Evolutionary conservation across 2,113 vertebrate species (phyloP).

Genomic region (Cephalopterus ornatus): DNA sequence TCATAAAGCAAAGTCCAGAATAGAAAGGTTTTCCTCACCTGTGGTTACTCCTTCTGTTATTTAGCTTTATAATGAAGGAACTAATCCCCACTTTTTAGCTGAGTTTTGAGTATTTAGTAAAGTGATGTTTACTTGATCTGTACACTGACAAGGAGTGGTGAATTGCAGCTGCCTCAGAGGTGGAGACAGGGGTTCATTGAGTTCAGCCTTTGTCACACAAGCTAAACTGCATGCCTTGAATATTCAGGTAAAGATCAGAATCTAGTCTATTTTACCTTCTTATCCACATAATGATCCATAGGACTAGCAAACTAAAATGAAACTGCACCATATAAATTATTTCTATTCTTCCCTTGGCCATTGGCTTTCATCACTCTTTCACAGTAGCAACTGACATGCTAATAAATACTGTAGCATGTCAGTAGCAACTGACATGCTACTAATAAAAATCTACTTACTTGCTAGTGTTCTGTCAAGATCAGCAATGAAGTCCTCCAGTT

Average conservation of each 20-base stretch:
- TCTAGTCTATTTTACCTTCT: not conserved
- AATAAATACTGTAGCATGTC: too few relatives aligned
- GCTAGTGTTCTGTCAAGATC: slow-evolving; percentile 94
- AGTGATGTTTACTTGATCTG: not conserved
- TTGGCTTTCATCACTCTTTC: not conserved
- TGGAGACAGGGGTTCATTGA: not conserved
- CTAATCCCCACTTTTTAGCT: not conserved
- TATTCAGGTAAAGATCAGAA: not conserved
- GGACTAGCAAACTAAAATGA: not conserved
- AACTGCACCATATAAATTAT: not conserved
- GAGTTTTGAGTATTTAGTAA: not conserved
- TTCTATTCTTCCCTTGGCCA: not conserved
- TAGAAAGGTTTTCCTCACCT: not conserved
- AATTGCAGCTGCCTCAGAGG: not conserved
- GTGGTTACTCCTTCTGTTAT: not conserved
- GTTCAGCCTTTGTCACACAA: not conserved
- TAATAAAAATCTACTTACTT: slow-evolving; percentile 79
- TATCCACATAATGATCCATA: not conserved
- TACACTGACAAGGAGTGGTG: not conserved
- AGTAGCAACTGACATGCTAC: not conserved
- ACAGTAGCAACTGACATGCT: not conserved
- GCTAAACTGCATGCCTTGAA: not conserved
- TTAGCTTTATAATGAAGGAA: not conserved
- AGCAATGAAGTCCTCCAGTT: slow-evolving; percentile 96
- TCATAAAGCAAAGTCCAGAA: not conserved